Evolutionary conservation across 2,113 vertebrate genomes (phyloP), one percentile per base, ranked within the genome.

Genomic region (Pseudopipra pipra): DNA sequence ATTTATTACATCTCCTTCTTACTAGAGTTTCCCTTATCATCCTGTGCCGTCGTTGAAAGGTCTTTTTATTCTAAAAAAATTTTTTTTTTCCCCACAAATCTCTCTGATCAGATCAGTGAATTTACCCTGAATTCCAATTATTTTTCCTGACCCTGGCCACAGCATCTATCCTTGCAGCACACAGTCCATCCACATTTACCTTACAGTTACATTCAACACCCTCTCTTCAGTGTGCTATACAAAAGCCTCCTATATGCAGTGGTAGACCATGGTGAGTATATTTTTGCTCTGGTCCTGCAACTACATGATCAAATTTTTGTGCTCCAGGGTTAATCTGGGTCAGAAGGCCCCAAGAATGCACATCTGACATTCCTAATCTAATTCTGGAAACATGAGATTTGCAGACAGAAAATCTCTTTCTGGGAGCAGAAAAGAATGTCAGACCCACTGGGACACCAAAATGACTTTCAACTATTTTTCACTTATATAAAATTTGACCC

Each of bases 351-450:
- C 74, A 89, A 73, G 81, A 95, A 95, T 73, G 78, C n/a, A 83
- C 33, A 94, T 91, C 77, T 90, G 91, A 95, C 84, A 78, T 73
- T 95, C 76, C 41, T 96, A 93, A 95, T 77, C 93, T 94, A 94
- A 85, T 85, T 94, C 91, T 93, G 66, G 87, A 94, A 96, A 95
- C 78, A 65, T 93, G 93, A 97, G 91, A 96, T 94, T 91, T 94
- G 58, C 78, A 70, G 87, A 87, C 23, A 82, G 67, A 46, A 91
- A 91, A 94, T 83, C 71, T 95, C 91, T 91, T 94, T 91, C 90
- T 93, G 95, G 78, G 82, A 90, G 66, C 71, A 87, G 70, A 79
- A 89, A 82, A 94, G 71, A 93, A 91, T 79, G 81, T 46, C 71
- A 85, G 54, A 89, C 51, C 54, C 61, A 12, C 37, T 35, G 84